Evolutionary conservation across 2,113 vertebrate species (phyloP), one percentile per base, ranked within the genome.

Genomic region (Aleadryas rufinucha): DNA sequence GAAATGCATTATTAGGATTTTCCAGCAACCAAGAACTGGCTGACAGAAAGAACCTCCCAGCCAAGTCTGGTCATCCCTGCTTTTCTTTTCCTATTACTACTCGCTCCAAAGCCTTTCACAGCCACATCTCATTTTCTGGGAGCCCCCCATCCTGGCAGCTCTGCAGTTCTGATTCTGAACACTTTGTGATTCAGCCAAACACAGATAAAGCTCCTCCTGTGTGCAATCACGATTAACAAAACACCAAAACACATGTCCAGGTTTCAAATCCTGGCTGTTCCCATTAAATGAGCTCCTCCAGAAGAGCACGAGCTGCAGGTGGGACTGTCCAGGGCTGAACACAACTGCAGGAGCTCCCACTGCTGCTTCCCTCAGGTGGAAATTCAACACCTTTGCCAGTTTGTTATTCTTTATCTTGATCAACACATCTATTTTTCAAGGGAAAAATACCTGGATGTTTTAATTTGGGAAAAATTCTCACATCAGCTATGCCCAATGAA

Each of bases 401-500:
- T 90, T 92, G 91, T 96, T 94, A 90, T 84, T 91, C 79, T 87
- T 90, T 50, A 30, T 2, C 31, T 54, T 39, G 79, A 87, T 47
- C 11, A 83, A 65, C 9, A 80, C 22, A 65, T 45, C 4, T 1
- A 16, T 35, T 84, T 83, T 69, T 44, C 33, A 50, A 42, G 24
- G 75, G 28, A 61, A 78, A 72, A 44, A 44, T 8, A 53, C 13
- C 22, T 47, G 31, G 12, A 79, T 72, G 31, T 47, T 61, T 10
- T 2, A 63, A 39, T 30, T 16, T 16, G 13, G 56, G 39, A 5
- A 31, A 68, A 44, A 47, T 2, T 42, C 7, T 13, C 56, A 35
- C 7, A 37, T 37, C 21, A 21, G 11, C 44, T 81, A 14, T 8
- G 14, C 31, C 78, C 76, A 87, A 82, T 13, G 1, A 16, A 90